Percentiles rank a stretch among this genome's conserved stretches.
phyloP scores from a whole-genome alignment of 2,797 vertebrate species.

The Ispidina lecontei region DNA sequence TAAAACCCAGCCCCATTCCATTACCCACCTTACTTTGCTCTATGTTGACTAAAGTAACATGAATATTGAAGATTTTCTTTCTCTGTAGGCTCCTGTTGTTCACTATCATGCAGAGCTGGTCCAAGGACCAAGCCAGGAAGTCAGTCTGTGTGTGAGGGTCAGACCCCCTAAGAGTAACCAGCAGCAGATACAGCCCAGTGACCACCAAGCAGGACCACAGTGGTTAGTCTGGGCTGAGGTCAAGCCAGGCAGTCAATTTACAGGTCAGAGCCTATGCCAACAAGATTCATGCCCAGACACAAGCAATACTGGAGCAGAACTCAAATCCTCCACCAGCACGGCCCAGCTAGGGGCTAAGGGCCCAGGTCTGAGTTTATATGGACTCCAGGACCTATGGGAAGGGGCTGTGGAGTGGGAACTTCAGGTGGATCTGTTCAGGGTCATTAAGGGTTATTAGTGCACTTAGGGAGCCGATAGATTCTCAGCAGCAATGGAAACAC shows the following conservation, averaged over 20 bases:
- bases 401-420: background rate
- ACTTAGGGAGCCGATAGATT: background rate
- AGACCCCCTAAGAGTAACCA: background rate
- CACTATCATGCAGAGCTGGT: background rate
- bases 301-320: background rate
- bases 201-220: background rate
- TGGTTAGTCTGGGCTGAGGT: background rate
- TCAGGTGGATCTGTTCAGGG: background rate
- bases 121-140: background rate
- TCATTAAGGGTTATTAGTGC: background rate
- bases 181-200: background rate
- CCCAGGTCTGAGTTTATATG: background rate
- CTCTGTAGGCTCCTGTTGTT: background rate
- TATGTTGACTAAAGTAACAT: background rate
- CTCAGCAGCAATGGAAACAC: background rate
- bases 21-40: background rate
- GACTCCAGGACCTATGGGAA: background rate
- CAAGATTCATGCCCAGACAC: background rate
- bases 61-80: background rate
- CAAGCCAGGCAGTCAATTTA: background rate
- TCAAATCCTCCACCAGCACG: accelerated
- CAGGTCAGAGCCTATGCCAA: background rate
- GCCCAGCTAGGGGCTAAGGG: accelerated
- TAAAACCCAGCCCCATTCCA: background rate
- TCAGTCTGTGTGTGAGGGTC: background rate